Conservation (phyloP, 2,113 vertebrate species). For the Coptodon rendalli region DNA sequence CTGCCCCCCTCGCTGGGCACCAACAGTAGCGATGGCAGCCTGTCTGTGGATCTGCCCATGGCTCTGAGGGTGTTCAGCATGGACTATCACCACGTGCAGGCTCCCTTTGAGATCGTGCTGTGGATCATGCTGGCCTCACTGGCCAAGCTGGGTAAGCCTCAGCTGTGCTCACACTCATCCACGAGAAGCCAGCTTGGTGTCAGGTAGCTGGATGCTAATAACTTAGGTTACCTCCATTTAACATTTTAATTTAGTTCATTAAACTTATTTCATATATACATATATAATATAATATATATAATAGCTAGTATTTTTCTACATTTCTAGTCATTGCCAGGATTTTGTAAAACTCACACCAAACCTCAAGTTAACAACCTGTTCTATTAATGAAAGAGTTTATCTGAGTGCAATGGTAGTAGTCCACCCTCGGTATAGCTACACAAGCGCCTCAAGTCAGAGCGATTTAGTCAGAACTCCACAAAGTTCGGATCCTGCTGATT, state of each 20-base stretch:
- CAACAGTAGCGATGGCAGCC: constrained; percentile 20
- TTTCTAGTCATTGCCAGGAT: background rate
- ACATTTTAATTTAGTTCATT: background rate
- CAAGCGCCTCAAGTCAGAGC: background rate
- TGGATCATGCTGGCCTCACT: constrained; percentile 84
- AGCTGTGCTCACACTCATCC: background rate
- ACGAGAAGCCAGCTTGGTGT: background rate
- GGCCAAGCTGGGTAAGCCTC: constrained; percentile 77
- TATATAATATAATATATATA: background rate
- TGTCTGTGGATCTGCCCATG: constrained; percentile 20
- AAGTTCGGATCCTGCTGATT: background rate
- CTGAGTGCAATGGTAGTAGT: background rate
- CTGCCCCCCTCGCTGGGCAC: background rate
- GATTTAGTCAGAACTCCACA: background rate
- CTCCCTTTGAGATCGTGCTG: constrained; percentile 80
- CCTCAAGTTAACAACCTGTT: background rate
- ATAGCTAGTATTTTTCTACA: background rate
- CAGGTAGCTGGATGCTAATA: background rate
- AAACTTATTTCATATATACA: background rate
- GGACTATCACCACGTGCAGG: constrained; percentile 79
- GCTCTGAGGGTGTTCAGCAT: constrained; percentile 70
- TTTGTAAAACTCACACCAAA: background rate
- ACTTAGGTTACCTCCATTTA: background rate
- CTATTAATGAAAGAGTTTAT: background rate
- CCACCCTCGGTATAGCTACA: background rate